Percentiles rank a stretch among this genome's conserved stretches.
These are phyloP conservation scores for Hylomyscus alleni DNA, from an alignment of 2,797 vertebrate genomes.

Conservation along the genomic window DNA sequence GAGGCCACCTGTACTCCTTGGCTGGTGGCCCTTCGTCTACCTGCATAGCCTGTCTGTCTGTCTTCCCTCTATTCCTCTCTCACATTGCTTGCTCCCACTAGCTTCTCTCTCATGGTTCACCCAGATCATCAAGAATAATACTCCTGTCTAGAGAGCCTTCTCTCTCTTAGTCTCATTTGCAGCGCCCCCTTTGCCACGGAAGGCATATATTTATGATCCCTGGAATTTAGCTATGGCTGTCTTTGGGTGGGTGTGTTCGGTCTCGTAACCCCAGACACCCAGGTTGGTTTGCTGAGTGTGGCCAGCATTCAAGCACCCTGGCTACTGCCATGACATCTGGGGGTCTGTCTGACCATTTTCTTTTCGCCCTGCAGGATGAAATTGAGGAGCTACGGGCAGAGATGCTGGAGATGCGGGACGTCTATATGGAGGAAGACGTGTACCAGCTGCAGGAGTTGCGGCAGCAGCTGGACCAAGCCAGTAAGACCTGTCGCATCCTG, in stretches of 20 bases:
- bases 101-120: neutral
- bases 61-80: neutral
- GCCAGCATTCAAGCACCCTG: neutral
- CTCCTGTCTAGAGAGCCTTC: neutral
- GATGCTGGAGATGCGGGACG: conserved; percentile 99
- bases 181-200: neutral
- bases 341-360: neutral
- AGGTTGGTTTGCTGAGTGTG: neutral
- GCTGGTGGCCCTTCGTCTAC: neutral
- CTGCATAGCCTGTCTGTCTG: neutral
- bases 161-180: neutral
- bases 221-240: neutral
- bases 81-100: neutral
- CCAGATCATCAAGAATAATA: neutral
- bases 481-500: conserved; percentile 98
- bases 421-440: conserved; percentile 99
- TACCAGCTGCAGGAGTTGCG: conserved; percentile 98
- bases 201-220: neutral
- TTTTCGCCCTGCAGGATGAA: conserved; percentile 92
- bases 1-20: neutral
- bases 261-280: neutral
- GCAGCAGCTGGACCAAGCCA: conserved; percentile 98
- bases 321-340: neutral
- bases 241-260: neutral
- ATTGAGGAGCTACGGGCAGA: conserved; percentile 98